Evolutionary conservation across 2,113 vertebrate species (phyloP).

Genomic region (Nannobrachium achirus): DNA sequence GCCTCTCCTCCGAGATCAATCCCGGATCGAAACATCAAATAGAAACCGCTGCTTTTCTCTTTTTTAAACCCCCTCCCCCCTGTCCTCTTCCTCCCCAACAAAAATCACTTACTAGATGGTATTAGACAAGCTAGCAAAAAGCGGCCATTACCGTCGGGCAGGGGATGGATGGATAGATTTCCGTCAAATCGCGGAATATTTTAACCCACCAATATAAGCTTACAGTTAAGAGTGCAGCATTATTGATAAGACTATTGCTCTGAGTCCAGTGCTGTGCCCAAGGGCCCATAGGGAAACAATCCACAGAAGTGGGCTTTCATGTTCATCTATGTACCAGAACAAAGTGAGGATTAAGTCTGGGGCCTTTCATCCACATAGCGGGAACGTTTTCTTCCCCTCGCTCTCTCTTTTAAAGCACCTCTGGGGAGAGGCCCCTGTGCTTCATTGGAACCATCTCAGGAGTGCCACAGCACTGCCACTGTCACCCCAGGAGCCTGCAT

Average conservation of each 20-base stretch:
- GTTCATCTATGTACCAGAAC: constrained; percentile 84
- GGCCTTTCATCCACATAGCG: constrained; percentile 78
- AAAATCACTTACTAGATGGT: constrained; percentile 91
- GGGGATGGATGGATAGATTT: constrained; percentile 76
- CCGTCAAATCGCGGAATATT: constrained; percentile 88
- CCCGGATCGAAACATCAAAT: constrained; percentile 99
- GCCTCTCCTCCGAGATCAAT: constrained; percentile 97
- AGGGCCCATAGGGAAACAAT: constrained; percentile 77
- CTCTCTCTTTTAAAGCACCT: constrained; percentile 56
- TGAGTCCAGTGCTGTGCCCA: constrained; percentile 71
- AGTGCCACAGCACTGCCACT: constrained; percentile 61
- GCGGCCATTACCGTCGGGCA: constrained; percentile 85
- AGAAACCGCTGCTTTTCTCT: constrained; percentile 88
- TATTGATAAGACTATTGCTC: constrained; percentile 85
- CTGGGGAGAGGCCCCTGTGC: constrained; percentile 43
- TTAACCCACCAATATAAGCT: constrained; percentile 82
- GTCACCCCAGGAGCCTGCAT: constrained; percentile 52
- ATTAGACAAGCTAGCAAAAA: constrained; percentile 86
- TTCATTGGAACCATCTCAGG: constrained; percentile 52
- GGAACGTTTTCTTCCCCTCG: constrained; percentile 55
- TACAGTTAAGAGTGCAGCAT: constrained; percentile 82
- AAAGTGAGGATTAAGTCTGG: constrained; percentile 81
- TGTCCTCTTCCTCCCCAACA: constrained; percentile 58
- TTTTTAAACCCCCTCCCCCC: constrained; percentile 41
- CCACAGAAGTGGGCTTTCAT: constrained; percentile 85